Evolutionary conservation across 1,140 invertebrate species (phyloP).

Genomic region (Brachionus sp.): DNA sequence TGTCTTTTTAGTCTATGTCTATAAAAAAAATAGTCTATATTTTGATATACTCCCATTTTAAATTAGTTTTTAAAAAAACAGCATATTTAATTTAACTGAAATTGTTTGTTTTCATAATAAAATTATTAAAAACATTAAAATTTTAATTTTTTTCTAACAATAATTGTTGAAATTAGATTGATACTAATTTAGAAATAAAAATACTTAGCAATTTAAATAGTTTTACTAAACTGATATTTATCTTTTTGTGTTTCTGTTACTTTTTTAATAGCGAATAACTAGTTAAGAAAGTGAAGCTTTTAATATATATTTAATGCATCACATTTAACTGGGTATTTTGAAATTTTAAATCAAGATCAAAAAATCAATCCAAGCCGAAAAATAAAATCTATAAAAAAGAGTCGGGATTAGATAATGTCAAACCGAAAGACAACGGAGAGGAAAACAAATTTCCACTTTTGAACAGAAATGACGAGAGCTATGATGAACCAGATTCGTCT

Average conservation of each 20-base stretch:
- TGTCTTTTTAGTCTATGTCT: too few relatives aligned
- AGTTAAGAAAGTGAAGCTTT: conserved; percentile 11
- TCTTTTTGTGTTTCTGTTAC: not conserved
- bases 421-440: not conserved
- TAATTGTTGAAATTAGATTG: too few relatives aligned
- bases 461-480: not conserved
- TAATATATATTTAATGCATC: not conserved
- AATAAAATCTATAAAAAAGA: conserved; percentile 41
- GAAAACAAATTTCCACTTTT: conserved; percentile 6
- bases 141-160: too few relatives aligned
- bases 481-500: not conserved
- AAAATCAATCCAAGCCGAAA: not conserved
- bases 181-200: too few relatives aligned
- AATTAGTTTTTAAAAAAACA: too few relatives aligned
- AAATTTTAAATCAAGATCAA: conserved; percentile 25
- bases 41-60: too few relatives aligned
- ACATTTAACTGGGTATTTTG: not conserved
- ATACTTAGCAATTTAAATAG: not conserved
- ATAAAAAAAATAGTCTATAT: too few relatives aligned
- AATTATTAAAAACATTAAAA: too few relatives aligned
- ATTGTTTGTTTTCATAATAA: too few relatives aligned
- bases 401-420: not conserved
- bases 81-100: too few relatives aligned
- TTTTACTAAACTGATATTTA: not conserved
- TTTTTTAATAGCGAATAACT: conserved; percentile 25